These are phyloP conservation scores for Pristionchus entomophagus DNA, from an alignment of 2,888 invertebrate genomes.

Conservation along the genomic window DNA sequence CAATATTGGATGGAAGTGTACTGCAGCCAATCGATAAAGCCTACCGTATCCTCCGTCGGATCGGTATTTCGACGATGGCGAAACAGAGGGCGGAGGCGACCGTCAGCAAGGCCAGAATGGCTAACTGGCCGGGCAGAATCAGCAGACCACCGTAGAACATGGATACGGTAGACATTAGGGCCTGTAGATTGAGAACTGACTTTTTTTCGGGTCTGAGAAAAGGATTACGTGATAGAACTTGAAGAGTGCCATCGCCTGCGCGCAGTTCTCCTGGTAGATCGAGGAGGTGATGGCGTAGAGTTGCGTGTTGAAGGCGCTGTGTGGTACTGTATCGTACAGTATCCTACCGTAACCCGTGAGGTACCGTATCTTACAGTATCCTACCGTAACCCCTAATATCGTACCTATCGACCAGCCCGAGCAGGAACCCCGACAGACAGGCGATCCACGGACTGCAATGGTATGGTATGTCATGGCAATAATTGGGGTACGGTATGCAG, in stretches of 20 bases:
- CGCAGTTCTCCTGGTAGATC: slow-evolving; percentile 15
- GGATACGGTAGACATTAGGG: slow-evolving; percentile 40
- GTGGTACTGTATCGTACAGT: too few relatives aligned
- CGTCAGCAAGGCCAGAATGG: slow-evolving; percentile 19
- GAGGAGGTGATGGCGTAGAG: slow-evolving; percentile 43
- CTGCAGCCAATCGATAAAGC: too few relatives aligned
- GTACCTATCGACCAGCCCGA: slow-evolving; percentile 41
- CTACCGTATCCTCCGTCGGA: slow-evolving; percentile 14
- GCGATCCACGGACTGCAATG: slow-evolving; percentile 30
- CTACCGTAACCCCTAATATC: too few relatives aligned
- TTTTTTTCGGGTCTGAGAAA: not conserved
- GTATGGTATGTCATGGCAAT: too few relatives aligned
- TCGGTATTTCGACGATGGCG: slow-evolving; percentile 20
- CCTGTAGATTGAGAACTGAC: slow-evolving; percentile 7
- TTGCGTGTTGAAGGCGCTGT: slow-evolving; percentile 44
- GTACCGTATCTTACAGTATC: too few relatives aligned
- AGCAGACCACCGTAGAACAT: slow-evolving; percentile 46
- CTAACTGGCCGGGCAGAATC: not conserved
- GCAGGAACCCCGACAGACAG: not conserved
- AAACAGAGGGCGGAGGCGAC: slow-evolving; percentile 10
- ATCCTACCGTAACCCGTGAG: too few relatives aligned
- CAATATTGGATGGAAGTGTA: too few relatives aligned
- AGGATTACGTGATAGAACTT: slow-evolving; percentile 36
- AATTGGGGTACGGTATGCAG: not conserved
- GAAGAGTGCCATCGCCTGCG: slow-evolving; percentile 43